Percentiles rank a stretch among this genome's conserved stretches.
phyloP scores from a whole-genome alignment of 1,140 invertebrate species.

The Nasonia giraulti region DNA sequence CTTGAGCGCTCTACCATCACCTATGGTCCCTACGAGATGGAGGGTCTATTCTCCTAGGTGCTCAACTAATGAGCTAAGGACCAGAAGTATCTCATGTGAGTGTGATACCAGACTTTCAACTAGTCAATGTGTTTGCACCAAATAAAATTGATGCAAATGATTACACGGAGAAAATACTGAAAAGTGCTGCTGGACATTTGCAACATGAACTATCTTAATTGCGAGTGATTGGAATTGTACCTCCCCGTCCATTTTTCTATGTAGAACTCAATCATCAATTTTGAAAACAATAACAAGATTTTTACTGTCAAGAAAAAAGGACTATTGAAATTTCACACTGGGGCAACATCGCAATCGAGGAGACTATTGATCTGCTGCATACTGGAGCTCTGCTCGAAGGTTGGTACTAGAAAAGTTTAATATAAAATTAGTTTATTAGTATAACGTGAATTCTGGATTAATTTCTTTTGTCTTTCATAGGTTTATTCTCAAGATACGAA shows the following conservation, averaged over 20 bases:
- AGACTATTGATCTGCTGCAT: conserved; percentile 93
- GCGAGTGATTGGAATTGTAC: conserved; percentile 81
- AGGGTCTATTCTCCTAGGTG: conserved; percentile 75
- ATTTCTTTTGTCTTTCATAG: conserved; percentile 64
- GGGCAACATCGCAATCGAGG: conserved; percentile 99
- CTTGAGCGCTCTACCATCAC: conserved; percentile 83
- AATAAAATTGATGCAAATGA: conserved; percentile 62
- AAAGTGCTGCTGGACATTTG: conserved; percentile 74
- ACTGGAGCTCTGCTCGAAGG: conserved; percentile 95
- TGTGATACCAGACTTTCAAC: conserved; percentile 78
- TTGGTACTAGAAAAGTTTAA: conserved; percentile 77
- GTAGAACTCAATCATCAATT: conserved; percentile 89
- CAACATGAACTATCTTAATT: conserved; percentile 82
- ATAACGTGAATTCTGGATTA: neutral
- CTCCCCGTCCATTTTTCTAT: conserved; percentile 66
- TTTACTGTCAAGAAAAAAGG: conserved; percentile 89
- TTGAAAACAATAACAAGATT: conserved; percentile 97
- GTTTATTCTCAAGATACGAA: conserved; percentile 95
- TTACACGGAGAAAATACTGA: conserved; percentile 72
- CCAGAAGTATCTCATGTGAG: conserved; percentile 82
- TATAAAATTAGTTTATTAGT: neutral
- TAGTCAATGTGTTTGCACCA: conserved; percentile 79
- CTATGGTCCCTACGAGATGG: conserved; percentile 92
- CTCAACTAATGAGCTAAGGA: conserved; percentile 77
- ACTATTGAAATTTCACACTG: conserved; percentile 98